Evolutionary conservation across 2,113 vertebrate species (phyloP).

Genomic region (Leiothrix lutea): DNA sequence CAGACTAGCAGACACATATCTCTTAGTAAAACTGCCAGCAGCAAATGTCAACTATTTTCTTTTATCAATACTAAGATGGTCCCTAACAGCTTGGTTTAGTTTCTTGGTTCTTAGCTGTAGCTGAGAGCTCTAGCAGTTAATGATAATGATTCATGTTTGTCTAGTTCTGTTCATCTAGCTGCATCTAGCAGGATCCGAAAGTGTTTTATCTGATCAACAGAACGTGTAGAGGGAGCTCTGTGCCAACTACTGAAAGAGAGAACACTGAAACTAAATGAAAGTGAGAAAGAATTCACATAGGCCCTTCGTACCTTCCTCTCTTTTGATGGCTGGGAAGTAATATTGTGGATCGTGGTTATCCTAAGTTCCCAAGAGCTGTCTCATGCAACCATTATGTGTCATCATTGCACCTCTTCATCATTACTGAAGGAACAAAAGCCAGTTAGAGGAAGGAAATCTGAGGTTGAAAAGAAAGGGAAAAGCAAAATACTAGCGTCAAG

Average conservation of each 20-base stretch:
- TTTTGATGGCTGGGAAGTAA: not conserved
- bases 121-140: slow-evolving; percentile 53
- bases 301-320: not conserved
- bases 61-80: slow-evolving; percentile 69
- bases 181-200: slow-evolving; percentile 17
- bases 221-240: slow-evolving; percentile 25
- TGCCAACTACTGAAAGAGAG: slow-evolving; percentile 10
- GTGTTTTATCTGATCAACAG: slow-evolving; percentile 20
- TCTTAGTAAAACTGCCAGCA: slow-evolving; percentile 73
- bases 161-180: slow-evolving; percentile 52
- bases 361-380: not conserved
- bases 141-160: slow-evolving; percentile 57
- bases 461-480: not conserved
- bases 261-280: not conserved
- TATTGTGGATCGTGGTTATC: not conserved
- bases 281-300: not conserved
- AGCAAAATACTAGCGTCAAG: not conserved
- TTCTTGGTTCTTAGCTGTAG: slow-evolving; percentile 54
- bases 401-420: not conserved
- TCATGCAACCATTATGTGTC: not conserved
- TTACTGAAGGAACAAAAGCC: not conserved
- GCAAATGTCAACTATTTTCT: slow-evolving; percentile 74
- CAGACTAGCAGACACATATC: slow-evolving; percentile 68
- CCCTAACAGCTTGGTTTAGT: slow-evolving; percentile 63
- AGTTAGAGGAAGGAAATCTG: not conserved